phyloP scores from a whole-genome alignment of 2,888 invertebrate genomes.

The Acronicta alni region DNA sequence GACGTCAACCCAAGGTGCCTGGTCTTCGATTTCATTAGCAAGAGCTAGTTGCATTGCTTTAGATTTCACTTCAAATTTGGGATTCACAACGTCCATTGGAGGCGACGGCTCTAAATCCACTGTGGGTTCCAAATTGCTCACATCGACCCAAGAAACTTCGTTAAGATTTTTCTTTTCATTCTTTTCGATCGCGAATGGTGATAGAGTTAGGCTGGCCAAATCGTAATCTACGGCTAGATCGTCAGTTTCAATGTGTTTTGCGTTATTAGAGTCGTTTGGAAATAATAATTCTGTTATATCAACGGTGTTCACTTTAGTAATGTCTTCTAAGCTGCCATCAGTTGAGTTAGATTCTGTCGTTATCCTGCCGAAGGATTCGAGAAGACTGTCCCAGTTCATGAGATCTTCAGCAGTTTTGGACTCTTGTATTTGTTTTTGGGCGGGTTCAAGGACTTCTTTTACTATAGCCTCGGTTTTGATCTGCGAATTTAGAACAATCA shows the following conservation, averaged over 20 bases:
- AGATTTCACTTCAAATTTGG: constrained; percentile 74
- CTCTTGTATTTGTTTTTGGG: constrained; percentile 32
- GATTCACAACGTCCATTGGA: constrained; percentile 30
- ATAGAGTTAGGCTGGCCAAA: constrained; percentile 72
- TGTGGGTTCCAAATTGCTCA: constrained; percentile 68
- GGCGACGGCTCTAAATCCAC: constrained; percentile 51
- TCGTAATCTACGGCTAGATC: constrained; percentile 77
- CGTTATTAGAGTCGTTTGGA: constrained; percentile 69
- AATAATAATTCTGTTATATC: constrained; percentile 84
- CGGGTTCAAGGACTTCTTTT: constrained; percentile 32
- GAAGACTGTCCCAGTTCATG: constrained; percentile 84
- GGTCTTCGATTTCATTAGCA: constrained; percentile 93
- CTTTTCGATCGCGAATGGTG: constrained; percentile 72
- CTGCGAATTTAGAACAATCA: constrained; percentile 13
- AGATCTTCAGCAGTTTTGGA: constrained; percentile 58
- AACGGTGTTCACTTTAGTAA: constrained; percentile 73
- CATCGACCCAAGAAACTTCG: constrained; percentile 70
- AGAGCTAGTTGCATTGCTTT: constrained; percentile 92
- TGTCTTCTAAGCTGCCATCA: constrained; percentile 79
- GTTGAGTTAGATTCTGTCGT: constrained; percentile 84
- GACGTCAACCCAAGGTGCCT: constrained; percentile 93
- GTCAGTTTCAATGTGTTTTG: constrained; percentile 67
- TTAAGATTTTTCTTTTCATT: constrained; percentile 63
- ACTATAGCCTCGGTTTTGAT: constrained; percentile 29
- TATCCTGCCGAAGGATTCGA: constrained; percentile 84